phyloP scores from a whole-genome alignment of 37 sponge, comb jelly and placozoan species.

The Ephydatia muelleri region DNA sequence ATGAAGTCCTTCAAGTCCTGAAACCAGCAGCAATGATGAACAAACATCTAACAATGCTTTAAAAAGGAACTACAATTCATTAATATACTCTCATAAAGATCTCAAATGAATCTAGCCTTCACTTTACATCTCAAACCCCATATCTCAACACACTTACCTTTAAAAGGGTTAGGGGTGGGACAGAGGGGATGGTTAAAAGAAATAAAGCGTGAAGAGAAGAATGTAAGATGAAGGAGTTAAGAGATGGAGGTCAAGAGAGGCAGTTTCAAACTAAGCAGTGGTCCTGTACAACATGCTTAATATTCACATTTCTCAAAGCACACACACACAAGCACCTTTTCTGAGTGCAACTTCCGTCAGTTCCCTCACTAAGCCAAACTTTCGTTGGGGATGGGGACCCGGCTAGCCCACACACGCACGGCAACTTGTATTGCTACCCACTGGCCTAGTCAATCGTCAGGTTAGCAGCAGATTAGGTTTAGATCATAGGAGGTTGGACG shows the following conservation, averaged over 20 bases:
- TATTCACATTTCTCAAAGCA: background rate
- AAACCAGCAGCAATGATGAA: background rate
- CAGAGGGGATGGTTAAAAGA: too few species aligned
- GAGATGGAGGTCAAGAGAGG: background rate
- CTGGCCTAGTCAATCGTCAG: background rate
- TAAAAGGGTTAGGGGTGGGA: too few species aligned
- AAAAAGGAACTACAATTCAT: too few species aligned
- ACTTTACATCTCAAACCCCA: too few species aligned
- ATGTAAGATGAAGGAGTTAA: too few species aligned
- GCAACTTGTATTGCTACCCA: background rate
- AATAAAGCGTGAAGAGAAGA: too few species aligned
- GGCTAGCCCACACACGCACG: background rate
- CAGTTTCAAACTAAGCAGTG: too few species aligned
- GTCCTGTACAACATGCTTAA: background rate
- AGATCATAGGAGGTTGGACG: background rate
- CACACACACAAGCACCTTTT: background rate
- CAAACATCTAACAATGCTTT: too few species aligned
- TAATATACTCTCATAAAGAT: too few species aligned
- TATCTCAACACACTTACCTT: too few species aligned
- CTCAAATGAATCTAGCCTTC: too few species aligned
- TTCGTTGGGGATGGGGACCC: background rate
- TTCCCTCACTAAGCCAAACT: slow-evolving; percentile 1
- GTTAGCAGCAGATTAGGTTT: background rate
- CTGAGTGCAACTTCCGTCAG: background rate
- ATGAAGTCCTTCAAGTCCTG: slow-evolving; percentile 98